Evolutionary conservation across 2,888 invertebrate species (phyloP).

Genomic region (Cataglyphis livida): DNA sequence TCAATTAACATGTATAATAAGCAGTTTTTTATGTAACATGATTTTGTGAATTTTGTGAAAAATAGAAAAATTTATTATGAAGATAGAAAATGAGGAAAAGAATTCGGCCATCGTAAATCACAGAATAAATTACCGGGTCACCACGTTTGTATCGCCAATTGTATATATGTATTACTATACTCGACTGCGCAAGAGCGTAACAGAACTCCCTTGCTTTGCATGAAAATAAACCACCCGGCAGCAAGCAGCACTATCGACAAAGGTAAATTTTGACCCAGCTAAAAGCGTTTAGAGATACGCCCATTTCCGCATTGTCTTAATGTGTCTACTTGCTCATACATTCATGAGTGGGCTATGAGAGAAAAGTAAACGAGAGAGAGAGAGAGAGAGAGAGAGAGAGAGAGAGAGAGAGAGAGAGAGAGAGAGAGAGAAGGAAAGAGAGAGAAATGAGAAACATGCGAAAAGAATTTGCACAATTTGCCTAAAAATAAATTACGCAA

Average conservation of each 20-base stretch:
- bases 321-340: conserved; percentile 35
- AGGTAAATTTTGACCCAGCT: conserved; percentile 47
- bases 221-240: conserved; percentile 49
- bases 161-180: conserved; percentile 35
- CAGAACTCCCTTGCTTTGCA: conserved; percentile 28
- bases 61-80: not conserved
- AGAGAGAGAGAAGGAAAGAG: not conserved
- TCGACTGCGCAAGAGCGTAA: conserved; percentile 14
- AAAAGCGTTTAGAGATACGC: conserved; percentile 52
- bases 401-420: not conserved
- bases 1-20: not conserved
- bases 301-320: conserved; percentile 41
- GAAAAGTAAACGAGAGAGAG: conserved; percentile 3
- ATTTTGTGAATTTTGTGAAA: not conserved
- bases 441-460: not conserved
- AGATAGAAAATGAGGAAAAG: conserved; percentile 35
- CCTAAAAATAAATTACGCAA: conserved; percentile 30
- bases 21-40: not conserved
- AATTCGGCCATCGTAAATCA: conserved; percentile 32
- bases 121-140: conserved; percentile 45
- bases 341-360: conserved; percentile 3
- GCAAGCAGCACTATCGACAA: conserved; percentile 45
- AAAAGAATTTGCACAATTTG: conserved; percentile 14
- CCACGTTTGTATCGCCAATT: conserved; percentile 42
- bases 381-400: not conserved